Conservation (phyloP, 2,888 invertebrate species). For the Tenthredo notha region DNA sequence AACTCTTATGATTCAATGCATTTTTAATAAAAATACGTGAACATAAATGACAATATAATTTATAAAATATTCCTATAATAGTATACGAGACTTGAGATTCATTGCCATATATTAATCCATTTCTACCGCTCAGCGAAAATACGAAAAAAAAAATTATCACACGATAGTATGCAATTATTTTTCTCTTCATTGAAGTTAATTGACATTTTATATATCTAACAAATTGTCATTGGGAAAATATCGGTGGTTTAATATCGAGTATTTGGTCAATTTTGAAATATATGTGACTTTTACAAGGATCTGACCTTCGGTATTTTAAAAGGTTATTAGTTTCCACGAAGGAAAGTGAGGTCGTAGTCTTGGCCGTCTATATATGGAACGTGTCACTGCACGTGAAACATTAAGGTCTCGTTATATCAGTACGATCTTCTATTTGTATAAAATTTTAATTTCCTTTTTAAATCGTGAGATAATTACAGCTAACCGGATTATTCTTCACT, state of each 20-base stretch:
- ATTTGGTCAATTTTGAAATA: background rate
- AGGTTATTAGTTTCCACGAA: conserved; percentile 36
- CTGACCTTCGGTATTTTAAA: conserved; percentile 41
- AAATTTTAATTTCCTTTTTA: background rate
- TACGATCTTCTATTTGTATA: background rate
- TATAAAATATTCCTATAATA: background rate
- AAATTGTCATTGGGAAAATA: too few relatives aligned
- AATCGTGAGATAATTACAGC: background rate
- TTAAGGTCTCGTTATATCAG: background rate
- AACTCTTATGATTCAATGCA: background rate
- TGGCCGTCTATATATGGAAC: background rate
- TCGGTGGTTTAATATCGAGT: too few relatives aligned
- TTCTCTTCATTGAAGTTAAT: background rate
- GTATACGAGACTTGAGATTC: background rate
- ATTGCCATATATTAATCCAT: background rate
- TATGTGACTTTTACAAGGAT: background rate
- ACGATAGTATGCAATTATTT: background rate
- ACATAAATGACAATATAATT: background rate
- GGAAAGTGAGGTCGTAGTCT: conserved; percentile 20
- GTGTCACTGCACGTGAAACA: conserved; percentile 24
- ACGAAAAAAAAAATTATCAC: background rate
- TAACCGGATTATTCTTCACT: background rate
- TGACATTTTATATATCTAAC: too few relatives aligned
- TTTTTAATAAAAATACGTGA: background rate
- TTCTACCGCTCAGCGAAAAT: background rate